Evolutionary conservation across 1,140 invertebrate species (phyloP).

Genomic region (Rhizoglyphus robini): DNA sequence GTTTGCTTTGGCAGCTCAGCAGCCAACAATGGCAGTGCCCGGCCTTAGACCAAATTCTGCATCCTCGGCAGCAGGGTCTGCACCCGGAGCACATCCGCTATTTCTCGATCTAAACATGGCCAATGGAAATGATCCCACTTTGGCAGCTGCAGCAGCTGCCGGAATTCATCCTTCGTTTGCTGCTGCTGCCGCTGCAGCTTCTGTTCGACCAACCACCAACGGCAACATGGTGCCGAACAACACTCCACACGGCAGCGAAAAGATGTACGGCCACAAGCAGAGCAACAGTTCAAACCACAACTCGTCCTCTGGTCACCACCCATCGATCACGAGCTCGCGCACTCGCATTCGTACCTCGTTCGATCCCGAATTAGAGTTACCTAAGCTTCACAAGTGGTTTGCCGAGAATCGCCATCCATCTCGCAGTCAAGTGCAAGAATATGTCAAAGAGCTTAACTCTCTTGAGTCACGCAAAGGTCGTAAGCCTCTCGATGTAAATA

Average conservation of each 20-base stretch:
- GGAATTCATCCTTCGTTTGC: slow-evolving; percentile 9
- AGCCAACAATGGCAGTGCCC: slow-evolving; percentile 30
- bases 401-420: slow-evolving; percentile 81
- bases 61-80: slow-evolving; percentile 41
- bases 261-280: not conserved
- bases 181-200: slow-evolving; percentile 5
- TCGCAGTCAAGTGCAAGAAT: slow-evolving; percentile 67
- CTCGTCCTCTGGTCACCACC: slow-evolving; percentile 29
- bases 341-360: slow-evolving; percentile 58
- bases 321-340: slow-evolving; percentile 76
- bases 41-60: slow-evolving; percentile 19
- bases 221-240: not conserved
- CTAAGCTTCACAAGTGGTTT: slow-evolving; percentile 86
- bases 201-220: not conserved
- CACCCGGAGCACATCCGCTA: slow-evolving; percentile 18
- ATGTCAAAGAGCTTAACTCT: slow-evolving; percentile 79
- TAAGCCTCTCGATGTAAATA: slow-evolving; percentile 87
- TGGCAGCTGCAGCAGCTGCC: slow-evolving; percentile 13
- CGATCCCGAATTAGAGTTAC: slow-evolving; percentile 86
- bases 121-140: slow-evolving; percentile 3
- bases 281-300: slow-evolving; percentile 7
- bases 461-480: slow-evolving; percentile 76
- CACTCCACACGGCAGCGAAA: not conserved
- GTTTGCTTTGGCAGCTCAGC: slow-evolving; percentile 33
- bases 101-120: slow-evolving; percentile 7